phyloP scores from a whole-genome alignment of 2,888 invertebrate genomes.

The Microctonus hyperodae region DNA sequence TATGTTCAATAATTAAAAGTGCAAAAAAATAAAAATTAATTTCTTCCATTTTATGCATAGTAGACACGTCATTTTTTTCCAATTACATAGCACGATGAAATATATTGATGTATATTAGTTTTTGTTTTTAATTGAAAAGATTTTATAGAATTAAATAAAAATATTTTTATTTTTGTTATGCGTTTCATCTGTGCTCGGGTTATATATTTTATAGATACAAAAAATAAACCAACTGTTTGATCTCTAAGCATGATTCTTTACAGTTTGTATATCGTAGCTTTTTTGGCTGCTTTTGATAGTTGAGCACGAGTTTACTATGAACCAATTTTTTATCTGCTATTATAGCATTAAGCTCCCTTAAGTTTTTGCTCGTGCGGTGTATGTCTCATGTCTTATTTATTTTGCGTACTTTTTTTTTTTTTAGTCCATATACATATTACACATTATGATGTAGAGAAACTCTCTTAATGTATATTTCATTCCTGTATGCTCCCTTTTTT shows the following conservation, averaged over 20 bases:
- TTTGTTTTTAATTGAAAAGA: conserved; percentile 13
- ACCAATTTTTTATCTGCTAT: conserved; percentile 49
- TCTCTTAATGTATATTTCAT: conserved; percentile 40
- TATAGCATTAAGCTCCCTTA: conserved; percentile 55
- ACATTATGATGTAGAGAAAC: conserved; percentile 39
- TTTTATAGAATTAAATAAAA: background rate
- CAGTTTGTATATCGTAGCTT: conserved; percentile 61
- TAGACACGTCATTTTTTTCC: conserved; percentile 23
- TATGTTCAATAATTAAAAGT: background rate
- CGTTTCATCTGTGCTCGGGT: conserved; percentile 31
- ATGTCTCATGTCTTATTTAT: conserved; percentile 62
- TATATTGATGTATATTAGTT: conserved; percentile 10
- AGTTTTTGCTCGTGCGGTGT: conserved; percentile 62
- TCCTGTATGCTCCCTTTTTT: conserved; percentile 36
- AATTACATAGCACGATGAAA: conserved; percentile 22
- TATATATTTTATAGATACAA: conserved; percentile 30
- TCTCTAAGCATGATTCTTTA: conserved; percentile 61
- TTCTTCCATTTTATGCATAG: conserved; percentile 22
- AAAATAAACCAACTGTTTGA: conserved; percentile 45
- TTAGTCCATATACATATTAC: conserved; percentile 40
- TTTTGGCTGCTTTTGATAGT: conserved; percentile 61
- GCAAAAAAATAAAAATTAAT: background rate
- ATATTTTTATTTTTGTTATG: conserved; percentile 28
- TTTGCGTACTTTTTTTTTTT: conserved; percentile 43
- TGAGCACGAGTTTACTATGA: conserved; percentile 62